A percentile compares a stretch with the other conserved stretches of the same genome.
Conservation (phyloP, 2,113 vertebrate species). For the Malurus alboscapulatus region DNA sequence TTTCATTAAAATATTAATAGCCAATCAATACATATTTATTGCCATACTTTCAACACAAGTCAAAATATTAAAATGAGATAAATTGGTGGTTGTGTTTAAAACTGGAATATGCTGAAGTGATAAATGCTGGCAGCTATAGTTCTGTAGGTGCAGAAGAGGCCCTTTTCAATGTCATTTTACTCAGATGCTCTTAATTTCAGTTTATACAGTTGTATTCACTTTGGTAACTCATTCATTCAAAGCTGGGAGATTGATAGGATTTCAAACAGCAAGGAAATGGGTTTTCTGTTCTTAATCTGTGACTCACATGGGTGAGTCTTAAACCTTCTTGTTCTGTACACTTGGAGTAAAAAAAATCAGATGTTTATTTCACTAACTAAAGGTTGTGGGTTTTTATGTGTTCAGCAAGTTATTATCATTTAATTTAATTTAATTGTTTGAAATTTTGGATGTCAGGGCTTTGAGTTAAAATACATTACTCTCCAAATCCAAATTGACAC, state of each 20-base stretch:
- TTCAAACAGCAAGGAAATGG: conserved; percentile 9
- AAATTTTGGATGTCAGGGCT: not conserved
- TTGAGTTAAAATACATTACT: not conserved
- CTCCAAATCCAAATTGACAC: not conserved
- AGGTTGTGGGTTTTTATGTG: not conserved
- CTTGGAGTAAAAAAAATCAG: not conserved
- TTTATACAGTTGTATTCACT: not conserved
- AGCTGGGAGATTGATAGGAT: not conserved
- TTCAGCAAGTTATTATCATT: not conserved
- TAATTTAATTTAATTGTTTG: not conserved
- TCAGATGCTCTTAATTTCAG: not conserved
- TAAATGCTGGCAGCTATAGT: not conserved
- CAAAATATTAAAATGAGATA: not conserved
- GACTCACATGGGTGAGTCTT: not conserved
- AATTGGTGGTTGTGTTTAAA: not conserved
- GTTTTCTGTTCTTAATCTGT: not conserved
- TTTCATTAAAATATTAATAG: not conserved
- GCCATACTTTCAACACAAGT: not conserved
- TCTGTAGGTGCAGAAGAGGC: not conserved
- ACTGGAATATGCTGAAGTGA: not conserved
- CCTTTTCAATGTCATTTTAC: not conserved
- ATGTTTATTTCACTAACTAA: not conserved
- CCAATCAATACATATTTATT: not conserved
- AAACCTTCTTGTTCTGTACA: not conserved
- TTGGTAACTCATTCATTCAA: conserved; percentile 2